These are phyloP conservation scores for Pyrrhosoma nymphula DNA, from an alignment of 2,888 invertebrate species.

Conservation along the genomic window DNA sequence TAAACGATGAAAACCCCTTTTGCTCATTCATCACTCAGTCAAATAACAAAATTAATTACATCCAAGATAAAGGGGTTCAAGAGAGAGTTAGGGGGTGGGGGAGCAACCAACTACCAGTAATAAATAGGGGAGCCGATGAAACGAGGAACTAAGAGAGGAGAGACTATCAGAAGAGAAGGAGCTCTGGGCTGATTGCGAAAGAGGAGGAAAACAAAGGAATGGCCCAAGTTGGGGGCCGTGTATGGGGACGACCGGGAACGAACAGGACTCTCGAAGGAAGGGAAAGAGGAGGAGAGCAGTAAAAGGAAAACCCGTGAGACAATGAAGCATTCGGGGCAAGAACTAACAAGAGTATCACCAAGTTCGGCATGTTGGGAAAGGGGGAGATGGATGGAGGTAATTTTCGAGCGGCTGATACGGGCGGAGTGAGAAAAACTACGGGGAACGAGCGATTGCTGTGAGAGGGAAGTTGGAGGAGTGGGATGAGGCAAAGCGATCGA, in stretches of 20 bases:
- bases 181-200: neutral
- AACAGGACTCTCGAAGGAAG: neutral
- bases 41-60: neutral
- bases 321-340: slow-evolving; percentile 16
- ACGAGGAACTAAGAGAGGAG: neutral
- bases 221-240: neutral
- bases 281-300: neutral
- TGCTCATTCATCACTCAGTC: neutral
- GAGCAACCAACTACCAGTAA: neutral
- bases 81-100: neutral
- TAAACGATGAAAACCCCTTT: neutral
- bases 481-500: neutral
- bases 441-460: neutral
- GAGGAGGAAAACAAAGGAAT: slow-evolving; percentile 6
- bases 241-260: too few species aligned
- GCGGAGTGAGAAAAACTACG: neutral
- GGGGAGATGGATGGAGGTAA: neutral
- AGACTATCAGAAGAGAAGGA: neutral
- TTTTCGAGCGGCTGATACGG: neutral
- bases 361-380: slow-evolving; percentile 14
- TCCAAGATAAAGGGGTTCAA: neutral
- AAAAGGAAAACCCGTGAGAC: neutral
- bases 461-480: neutral
- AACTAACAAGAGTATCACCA: slow-evolving; percentile 8
- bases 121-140: neutral